Evolutionary conservation across 2,113 vertebrate genomes (phyloP).

Genomic region (Charadrius vociferus): DNA sequence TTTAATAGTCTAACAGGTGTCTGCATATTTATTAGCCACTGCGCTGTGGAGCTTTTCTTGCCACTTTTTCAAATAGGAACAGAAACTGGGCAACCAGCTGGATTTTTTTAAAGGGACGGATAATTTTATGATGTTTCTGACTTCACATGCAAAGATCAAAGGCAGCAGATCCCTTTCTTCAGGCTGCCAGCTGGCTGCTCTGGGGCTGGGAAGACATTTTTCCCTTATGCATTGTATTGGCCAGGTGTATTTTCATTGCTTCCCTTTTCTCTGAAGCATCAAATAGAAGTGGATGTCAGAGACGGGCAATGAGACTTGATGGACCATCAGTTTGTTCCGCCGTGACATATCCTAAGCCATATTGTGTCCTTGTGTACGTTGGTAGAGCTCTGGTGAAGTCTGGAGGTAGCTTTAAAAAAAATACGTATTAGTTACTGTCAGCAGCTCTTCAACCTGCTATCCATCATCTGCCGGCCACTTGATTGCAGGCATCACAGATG

Average conservation of each 20-base stretch:
- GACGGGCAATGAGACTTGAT: background rate
- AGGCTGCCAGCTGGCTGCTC: background rate
- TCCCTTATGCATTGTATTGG: background rate
- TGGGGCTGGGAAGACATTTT: background rate
- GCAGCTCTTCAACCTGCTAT: background rate
- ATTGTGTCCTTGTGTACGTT: background rate
- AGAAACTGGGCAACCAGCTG: background rate
- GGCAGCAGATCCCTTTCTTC: background rate
- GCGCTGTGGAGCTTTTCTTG: background rate
- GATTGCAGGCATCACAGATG: background rate
- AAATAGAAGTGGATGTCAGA: background rate
- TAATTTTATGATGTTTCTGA: background rate
- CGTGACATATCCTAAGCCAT: background rate
- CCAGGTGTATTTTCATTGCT: background rate
- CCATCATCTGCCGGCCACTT: background rate
- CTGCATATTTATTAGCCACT: background rate
- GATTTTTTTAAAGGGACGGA: background rate
- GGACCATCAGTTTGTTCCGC: background rate
- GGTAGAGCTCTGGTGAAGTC: background rate
- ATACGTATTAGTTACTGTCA: conserved; percentile 7
- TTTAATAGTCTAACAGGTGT: background rate
- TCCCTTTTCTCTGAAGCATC: background rate
- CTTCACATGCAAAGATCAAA: background rate
- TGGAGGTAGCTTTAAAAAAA: background rate
- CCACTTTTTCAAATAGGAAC: background rate